Evolutionary conservation across 2,888 invertebrate genomes (phyloP).

Genomic region (Drosophila borborema): DNA sequence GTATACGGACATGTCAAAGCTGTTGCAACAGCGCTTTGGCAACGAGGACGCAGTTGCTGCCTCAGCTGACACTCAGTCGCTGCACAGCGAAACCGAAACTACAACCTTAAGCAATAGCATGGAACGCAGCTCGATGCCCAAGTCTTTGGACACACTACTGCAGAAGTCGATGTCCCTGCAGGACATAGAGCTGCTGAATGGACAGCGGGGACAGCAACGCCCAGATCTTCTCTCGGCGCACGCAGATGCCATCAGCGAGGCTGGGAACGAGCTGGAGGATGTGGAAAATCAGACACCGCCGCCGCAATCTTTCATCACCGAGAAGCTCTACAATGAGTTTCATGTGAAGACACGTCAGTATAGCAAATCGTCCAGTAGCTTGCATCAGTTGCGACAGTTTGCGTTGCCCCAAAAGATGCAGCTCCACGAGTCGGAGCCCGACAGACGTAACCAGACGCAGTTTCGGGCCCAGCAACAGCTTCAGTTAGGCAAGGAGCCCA

Average conservation of each 20-base stretch:
- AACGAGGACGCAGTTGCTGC: conserved; percentile 47
- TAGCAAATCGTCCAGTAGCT: conserved; percentile 88
- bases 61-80: conserved; percentile 43
- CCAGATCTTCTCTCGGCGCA: conserved; percentile 82
- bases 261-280: conserved; percentile 82
- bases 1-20: conserved; percentile 90
- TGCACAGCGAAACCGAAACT: conserved; percentile 77
- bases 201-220: conserved; percentile 66
- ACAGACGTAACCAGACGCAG: conserved; percentile 83
- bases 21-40: conserved; percentile 89
- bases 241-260: conserved; percentile 82
- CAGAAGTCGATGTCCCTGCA: conserved; percentile 85
- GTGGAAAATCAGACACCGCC: conserved; percentile 82
- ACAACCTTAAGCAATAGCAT: conserved; percentile 78
- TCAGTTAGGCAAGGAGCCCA: conserved; percentile 64
- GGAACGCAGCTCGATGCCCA: conserved; percentile 62
- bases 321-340: conserved; percentile 89
- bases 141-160: conserved; percentile 70
- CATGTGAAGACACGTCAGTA: conserved; percentile 90
- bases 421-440: conserved; percentile 85
- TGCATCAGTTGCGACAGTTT: conserved; percentile 85
- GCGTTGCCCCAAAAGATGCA: conserved; percentile 86
- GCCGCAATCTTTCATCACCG: conserved; percentile 89
- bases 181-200: conserved; percentile 83
- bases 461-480: conserved; percentile 60